phyloP scores from a whole-genome alignment of 2,888 invertebrate genomes.

The Oligia strigilis region DNA sequence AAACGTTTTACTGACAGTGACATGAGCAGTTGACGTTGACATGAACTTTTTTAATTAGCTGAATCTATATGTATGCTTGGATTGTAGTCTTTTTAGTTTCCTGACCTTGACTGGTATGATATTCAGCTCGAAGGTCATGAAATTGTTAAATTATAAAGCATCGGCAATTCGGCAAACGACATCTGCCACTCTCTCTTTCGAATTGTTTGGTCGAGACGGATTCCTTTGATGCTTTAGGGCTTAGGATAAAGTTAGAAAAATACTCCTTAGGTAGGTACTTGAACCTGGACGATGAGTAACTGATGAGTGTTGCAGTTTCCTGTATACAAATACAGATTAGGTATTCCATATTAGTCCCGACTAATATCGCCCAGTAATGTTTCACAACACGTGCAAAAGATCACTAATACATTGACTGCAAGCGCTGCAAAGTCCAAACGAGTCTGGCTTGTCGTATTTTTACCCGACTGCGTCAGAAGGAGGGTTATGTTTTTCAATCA shows the following conservation, averaged over 20 bases:
- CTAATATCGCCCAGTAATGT: neutral
- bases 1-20: conserved; percentile 9
- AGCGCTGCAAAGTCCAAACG: neutral
- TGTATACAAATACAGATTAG: neutral
- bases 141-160: neutral
- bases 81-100: conserved; percentile 1
- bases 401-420: neutral
- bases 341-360: neutral
- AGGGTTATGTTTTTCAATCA: neutral
- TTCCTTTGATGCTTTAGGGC: neutral
- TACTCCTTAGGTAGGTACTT: neutral
- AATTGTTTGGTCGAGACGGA: neutral
- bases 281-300: neutral
- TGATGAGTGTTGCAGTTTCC: neutral
- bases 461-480: too few species aligned
- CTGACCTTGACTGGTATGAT: neutral
- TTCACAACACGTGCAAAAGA: neutral
- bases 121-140: neutral
- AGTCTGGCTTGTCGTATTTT: neutral
- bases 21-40: conserved; percentile 5
- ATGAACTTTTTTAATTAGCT: neutral
- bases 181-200: neutral
- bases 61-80: neutral
- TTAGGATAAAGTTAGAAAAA: neutral
- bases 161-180: neutral